phyloP scores from a whole-genome alignment of 2,888 invertebrate genomes.

The Gasteruption jaculator region DNA sequence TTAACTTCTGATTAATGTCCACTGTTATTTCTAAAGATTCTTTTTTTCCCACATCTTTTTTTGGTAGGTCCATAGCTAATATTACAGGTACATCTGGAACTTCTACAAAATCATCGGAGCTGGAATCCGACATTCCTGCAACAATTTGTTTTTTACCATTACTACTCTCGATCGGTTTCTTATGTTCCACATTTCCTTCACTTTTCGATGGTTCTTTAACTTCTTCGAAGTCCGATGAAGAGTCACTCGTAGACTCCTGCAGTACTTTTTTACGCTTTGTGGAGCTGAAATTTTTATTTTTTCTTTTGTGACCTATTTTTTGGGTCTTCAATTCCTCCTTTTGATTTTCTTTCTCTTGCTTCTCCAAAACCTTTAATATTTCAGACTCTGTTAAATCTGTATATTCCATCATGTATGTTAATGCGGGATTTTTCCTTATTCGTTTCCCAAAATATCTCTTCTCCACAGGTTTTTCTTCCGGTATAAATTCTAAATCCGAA shows the following conservation, averaged over 20 bases:
- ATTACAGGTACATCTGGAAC: slow-evolving; percentile 37
- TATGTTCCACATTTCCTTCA: slow-evolving; percentile 5
- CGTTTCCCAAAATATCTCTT: slow-evolving; percentile 45
- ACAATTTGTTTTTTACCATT: neutral
- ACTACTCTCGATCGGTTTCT: slow-evolving; percentile 4
- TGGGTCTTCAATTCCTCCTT: slow-evolving; percentile 15
- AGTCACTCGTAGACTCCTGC: slow-evolving; percentile 2
- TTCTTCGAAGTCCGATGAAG: neutral
- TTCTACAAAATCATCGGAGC: slow-evolving; percentile 52
- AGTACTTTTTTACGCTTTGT: slow-evolving; percentile 12
- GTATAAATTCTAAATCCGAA: slow-evolving; percentile 24
- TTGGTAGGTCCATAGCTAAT: slow-evolving; percentile 15
- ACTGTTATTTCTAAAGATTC: slow-evolving; percentile 50
- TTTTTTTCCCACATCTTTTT: slow-evolving; percentile 18
- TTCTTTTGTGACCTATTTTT: neutral
- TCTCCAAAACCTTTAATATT: slow-evolving; percentile 54
- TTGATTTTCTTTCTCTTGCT: slow-evolving; percentile 31
- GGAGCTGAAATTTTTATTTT: neutral
- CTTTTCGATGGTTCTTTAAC: slow-evolving; percentile 2
- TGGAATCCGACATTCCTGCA: slow-evolving; percentile 24
- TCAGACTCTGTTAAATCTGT: slow-evolving; percentile 70
- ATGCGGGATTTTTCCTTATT: slow-evolving; percentile 54
- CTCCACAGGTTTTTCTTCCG: slow-evolving; percentile 22
- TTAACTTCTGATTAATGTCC: slow-evolving; percentile 39
- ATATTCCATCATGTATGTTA: slow-evolving; percentile 72